Evolutionary conservation across 64 coral and sea anemone species (phyloP).

Genomic region (Porites australiensis): DNA sequence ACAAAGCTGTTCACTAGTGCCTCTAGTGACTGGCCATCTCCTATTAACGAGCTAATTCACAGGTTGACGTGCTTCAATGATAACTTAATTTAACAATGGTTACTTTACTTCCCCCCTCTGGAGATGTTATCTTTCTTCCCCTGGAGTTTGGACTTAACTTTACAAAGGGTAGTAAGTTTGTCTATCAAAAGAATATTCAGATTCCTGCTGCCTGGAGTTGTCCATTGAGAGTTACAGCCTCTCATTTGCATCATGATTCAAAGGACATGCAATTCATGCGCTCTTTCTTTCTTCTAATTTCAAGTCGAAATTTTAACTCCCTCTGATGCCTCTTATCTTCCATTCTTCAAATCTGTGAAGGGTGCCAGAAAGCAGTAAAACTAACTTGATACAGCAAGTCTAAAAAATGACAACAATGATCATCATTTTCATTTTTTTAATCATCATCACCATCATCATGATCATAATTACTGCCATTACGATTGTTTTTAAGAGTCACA

Average conservation of each 20-base stretch:
- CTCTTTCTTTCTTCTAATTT: conserved; percentile 39
- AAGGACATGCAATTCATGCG: conserved; percentile 35
- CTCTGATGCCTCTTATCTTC: conserved; percentile 43
- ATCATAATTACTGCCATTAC: too few relatives aligned
- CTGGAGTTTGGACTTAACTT: neutral
- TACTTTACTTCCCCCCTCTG: neutral
- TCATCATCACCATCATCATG: too few relatives aligned
- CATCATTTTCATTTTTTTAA: neutral
- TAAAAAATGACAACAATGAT: conserved; percentile 36
- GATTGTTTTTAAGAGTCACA: too few relatives aligned
- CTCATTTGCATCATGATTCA: conserved; percentile 35
- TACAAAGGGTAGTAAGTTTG: conserved; percentile 19
- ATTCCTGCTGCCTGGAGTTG: neutral
- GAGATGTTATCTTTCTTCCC: neutral
- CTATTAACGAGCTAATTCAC: neutral
- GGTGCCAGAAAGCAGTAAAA: neutral
- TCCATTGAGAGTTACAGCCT: neutral
- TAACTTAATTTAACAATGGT: neutral
- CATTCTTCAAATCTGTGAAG: conserved; percentile 49
- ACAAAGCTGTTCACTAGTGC: neutral
- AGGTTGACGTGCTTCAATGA: conserved; percentile 11
- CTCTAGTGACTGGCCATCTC: neutral
- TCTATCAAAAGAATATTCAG: conserved; percentile 1
- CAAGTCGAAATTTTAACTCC: conserved; percentile 33
- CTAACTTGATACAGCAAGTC: conserved; percentile 40